A percentile compares a stretch with the other conserved stretches of the same genome.
Evolutionary conservation across 2,113 vertebrate genomes (phyloP).

Genomic region (Amblyornis subalaris): DNA sequence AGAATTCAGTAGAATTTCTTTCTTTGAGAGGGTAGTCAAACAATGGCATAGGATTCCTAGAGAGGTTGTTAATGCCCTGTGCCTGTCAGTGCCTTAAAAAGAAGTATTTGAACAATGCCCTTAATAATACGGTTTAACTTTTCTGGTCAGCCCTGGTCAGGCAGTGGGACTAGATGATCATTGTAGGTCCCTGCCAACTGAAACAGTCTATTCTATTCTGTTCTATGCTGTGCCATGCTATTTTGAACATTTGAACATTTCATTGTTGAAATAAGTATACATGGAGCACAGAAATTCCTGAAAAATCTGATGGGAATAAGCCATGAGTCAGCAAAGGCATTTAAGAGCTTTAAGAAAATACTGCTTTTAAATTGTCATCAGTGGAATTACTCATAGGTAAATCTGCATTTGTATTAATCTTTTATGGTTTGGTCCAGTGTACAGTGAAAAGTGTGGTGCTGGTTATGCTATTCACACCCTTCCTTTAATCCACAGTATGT

Average conservation of each 20-base stretch:
- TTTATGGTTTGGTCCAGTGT: neutral
- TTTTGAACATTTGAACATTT: neutral
- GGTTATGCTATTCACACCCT: neutral
- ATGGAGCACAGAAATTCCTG: neutral
- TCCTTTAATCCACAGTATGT: neutral
- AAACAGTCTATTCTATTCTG: neutral
- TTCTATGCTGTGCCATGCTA: neutral
- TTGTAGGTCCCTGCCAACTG: neutral
- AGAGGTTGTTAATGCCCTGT: accelerated
- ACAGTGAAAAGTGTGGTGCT: neutral
- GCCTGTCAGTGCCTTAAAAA: neutral
- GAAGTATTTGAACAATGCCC: neutral
- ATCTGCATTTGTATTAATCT: neutral
- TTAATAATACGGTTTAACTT: neutral
- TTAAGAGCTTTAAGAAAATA: neutral
- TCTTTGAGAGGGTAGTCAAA: neutral
- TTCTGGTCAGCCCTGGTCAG: neutral
- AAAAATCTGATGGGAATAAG: neutral
- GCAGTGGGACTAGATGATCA: neutral
- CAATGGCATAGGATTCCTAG: neutral
- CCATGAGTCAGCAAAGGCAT: neutral
- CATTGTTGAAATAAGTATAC: neutral
- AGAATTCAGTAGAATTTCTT: neutral
- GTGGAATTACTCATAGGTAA: neutral
- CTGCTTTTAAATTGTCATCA: neutral